Conservation (phyloP, 2,888 invertebrate species). For the Hirtodrosophila confusa region DNA sequence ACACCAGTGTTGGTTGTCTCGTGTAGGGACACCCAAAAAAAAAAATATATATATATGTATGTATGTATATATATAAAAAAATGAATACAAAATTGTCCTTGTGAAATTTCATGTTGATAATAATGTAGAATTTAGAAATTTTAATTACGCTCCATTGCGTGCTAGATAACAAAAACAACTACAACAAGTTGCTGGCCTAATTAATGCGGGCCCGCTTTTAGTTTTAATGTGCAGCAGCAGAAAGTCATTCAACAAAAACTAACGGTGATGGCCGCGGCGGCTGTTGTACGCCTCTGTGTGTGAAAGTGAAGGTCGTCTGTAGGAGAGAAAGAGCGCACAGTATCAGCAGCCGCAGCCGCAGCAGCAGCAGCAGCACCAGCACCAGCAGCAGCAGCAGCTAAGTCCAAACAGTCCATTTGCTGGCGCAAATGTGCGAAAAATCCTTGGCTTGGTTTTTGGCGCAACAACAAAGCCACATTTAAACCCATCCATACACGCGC, state of each 20-base stretch:
- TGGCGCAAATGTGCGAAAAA: slow-evolving; percentile 72
- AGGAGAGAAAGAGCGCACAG: slow-evolving; percentile 67
- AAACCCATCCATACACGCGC: slow-evolving; percentile 16
- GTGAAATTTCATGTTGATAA: slow-evolving; percentile 41
- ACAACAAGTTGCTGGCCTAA: slow-evolving; percentile 60
- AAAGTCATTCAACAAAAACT: slow-evolving; percentile 52
- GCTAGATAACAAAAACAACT: slow-evolving; percentile 34
- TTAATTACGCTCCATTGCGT: slow-evolving; percentile 29
- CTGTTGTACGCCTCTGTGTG: slow-evolving; percentile 36
- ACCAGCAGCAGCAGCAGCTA: slow-evolving; percentile 34
- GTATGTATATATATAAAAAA: too few relatives aligned
- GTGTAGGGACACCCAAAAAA: slow-evolving; percentile 30
- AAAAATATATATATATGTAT: too few relatives aligned
- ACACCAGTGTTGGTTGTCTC: slow-evolving; percentile 29
- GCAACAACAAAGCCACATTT: slow-evolving; percentile 70
- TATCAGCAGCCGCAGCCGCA: slow-evolving; percentile 37
- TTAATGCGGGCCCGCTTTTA: slow-evolving; percentile 51
- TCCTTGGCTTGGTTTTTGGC: slow-evolving; percentile 77
- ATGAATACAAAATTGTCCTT: slow-evolving; percentile 56
- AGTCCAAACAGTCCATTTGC: slow-evolving; percentile 61
- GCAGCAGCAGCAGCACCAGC: slow-evolving; percentile 22
- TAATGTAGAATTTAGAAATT: slow-evolving; percentile 24
- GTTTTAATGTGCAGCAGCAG: slow-evolving; percentile 40
- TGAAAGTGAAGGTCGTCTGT: slow-evolving; percentile 77
- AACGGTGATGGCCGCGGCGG: slow-evolving; percentile 43